Evolutionary conservation across 2,888 invertebrate species (phyloP), one percentile per base, ranked within the genome.

Genomic region (Lobophora halterata): DNA sequence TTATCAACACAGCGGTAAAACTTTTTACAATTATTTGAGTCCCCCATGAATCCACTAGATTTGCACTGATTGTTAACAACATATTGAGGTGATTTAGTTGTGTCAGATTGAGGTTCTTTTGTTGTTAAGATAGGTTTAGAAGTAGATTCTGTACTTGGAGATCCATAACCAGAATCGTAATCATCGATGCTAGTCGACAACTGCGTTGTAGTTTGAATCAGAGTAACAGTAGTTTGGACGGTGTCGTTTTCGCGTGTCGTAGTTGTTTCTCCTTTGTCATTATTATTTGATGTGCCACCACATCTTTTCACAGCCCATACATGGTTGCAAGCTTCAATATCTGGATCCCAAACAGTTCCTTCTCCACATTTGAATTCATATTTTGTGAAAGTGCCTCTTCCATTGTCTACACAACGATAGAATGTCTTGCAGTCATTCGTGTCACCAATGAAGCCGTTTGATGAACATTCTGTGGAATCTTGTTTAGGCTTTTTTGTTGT

Each of bases 1-100:
- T 90, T 89, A 41, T 89, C 73, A 0, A 91, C 91, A 61, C 93
- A 93, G n/a, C 92, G 87, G 60, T 91, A 91, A 66, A 92, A 93
- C 58, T 90, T 90, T 19, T 88, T 85, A 51, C 93, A 93, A 35
- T 83, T 57, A 9, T 79, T 79, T n/a, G 86, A 82, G 65, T 91
- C 88, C 1, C 90, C 85, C 89, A 90, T 42, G 89, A 91, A 17
- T 89, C 91, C 67, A 55, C 89, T 90, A 20, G 68, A 58, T 3
- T 61, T 67, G 52, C 91, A 91, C 31, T 58, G 43, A 27, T 51
- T 49, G 11, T 20, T 12, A 18, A 7, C 34, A 14, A 9, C 18
- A 33, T 24, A 10, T 9, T 37, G 24, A 25, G 21, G n/a, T 21
- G 21, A 2, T 9, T 20, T 28, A 5, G 19, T 38, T 21, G 26